Conservation (phyloP, 2,888 invertebrate species). For the Mimachlamys varia region DNA sequence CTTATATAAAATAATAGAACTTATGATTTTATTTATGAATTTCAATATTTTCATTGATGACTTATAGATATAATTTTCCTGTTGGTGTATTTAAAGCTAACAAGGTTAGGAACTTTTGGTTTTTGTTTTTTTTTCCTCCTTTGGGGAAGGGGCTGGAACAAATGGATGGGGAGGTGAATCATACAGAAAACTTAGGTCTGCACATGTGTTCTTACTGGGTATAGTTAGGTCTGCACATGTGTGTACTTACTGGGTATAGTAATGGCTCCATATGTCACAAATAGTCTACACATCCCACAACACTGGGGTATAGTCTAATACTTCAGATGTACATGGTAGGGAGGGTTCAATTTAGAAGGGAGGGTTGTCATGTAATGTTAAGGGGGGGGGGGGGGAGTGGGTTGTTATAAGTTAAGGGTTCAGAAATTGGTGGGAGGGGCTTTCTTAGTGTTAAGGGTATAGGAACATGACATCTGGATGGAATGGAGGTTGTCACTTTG, state of each 20-base stretch:
- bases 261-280: background rate
- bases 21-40: no score
- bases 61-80: background rate
- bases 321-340: background rate
- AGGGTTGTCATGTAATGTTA: no score
- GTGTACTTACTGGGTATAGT: background rate
- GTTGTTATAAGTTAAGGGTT: no score
- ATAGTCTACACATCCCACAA: background rate
- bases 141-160: background rate
- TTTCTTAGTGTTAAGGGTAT: no score
- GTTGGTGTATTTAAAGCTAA: background rate
- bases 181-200: background rate
- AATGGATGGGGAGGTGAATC: constrained; percentile 10
- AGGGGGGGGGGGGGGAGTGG: no score
- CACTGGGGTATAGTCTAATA: background rate
- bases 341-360: no score
- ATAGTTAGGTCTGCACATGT: background rate
- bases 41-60: no score
- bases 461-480: no score
- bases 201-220: background rate
- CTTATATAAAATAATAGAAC: no score
- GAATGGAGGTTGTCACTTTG: no score
- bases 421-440: no score
- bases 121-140: background rate
- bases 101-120: background rate